Conservation (phyloP, 2,888 invertebrate genomes). For the Escarpia spicata region DNA sequence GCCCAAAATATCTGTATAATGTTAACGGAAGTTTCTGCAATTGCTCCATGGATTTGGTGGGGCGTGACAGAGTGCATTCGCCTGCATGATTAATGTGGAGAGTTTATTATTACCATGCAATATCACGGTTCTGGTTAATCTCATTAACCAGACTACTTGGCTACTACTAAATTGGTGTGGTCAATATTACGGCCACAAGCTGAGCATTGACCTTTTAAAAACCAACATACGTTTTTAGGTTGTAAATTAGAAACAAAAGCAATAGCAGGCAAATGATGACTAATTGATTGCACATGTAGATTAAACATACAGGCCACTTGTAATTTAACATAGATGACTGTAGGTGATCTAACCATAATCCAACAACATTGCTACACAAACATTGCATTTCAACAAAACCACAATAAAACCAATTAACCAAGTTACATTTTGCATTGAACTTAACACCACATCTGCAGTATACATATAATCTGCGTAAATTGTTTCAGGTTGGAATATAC, state of each 20-base stretch:
- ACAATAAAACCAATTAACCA: conserved; percentile 1
- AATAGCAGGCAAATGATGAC: background rate
- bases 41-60: background rate
- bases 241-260: background rate
- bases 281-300: background rate
- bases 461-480: background rate
- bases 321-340: background rate
- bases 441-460: background rate
- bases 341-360: background rate
- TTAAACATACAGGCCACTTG: background rate
- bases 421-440: background rate
- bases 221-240: background rate
- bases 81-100: background rate
- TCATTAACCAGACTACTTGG: background rate
- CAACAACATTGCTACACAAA: background rate
- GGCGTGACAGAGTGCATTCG: background rate
- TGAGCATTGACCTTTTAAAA: background rate
- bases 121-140: background rate
- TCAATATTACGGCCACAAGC: background rate
- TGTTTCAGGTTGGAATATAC: background rate
- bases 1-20: background rate
- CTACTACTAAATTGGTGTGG: background rate
- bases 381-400: background rate
- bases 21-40: background rate
- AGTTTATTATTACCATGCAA: background rate